A percentile compares a stretch with the other conserved stretches of the same genome.
Conservation (phyloP, 2,797 vertebrate genomes). For the Myotis daubentonii region DNA sequence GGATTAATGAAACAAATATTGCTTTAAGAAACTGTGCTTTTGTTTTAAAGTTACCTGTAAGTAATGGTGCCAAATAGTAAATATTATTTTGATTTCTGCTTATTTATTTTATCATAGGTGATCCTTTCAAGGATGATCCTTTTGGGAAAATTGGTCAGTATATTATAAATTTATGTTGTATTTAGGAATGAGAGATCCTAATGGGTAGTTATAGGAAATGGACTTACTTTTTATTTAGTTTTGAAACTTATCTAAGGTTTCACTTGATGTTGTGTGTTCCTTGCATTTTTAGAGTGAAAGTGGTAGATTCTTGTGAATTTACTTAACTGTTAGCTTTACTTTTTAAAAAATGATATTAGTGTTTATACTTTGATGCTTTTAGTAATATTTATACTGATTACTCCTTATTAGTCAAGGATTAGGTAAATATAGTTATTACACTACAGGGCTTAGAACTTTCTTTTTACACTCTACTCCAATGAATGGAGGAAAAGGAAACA, state of each 20-base stretch:
- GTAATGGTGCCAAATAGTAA: constrained; percentile 4
- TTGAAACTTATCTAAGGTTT: constrained; percentile 29
- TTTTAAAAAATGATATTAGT: neutral
- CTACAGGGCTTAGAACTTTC: constrained; percentile 23
- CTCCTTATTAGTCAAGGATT: constrained; percentile 1
- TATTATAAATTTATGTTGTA: constrained; percentile 21
- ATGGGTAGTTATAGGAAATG: constrained; percentile 1
- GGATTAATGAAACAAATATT: constrained; percentile 28
- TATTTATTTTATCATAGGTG: constrained; percentile 86
- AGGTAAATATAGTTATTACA: neutral
- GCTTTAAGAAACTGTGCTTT: constrained; percentile 26
- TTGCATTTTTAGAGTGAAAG: constrained; percentile 24
- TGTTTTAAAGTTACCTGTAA: constrained; percentile 52
- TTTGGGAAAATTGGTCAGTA: constrained; percentile 96
- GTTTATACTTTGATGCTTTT: constrained; percentile 34
- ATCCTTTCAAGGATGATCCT: constrained; percentile 98
- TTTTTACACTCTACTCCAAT: neutral
- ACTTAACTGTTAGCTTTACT: constrained; percentile 44
- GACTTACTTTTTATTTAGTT: constrained; percentile 45
- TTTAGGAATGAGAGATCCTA: constrained; percentile 35
- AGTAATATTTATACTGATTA: constrained; percentile 37
- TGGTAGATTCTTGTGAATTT: constrained; percentile 56
- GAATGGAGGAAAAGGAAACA: neutral
- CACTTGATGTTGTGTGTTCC: neutral
- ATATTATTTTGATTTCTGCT: constrained; percentile 55